phyloP scores from a whole-genome alignment of 1,140 invertebrate genomes.

The Drosophila cardini region DNA sequence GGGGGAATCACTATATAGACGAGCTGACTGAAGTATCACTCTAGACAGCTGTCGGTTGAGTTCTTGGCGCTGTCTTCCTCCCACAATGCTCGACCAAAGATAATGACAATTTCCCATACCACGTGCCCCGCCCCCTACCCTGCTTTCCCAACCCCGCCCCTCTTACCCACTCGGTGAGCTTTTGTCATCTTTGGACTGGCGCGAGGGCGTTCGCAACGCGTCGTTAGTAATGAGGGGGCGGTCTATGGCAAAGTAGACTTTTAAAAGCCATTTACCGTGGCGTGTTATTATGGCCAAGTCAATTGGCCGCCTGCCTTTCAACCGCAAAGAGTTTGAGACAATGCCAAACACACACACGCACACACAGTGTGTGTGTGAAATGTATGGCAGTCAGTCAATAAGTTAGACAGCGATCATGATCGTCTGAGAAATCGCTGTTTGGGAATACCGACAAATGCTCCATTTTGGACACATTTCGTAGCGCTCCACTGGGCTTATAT shows the following conservation, averaged over 20 bases:
- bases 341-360: slow-evolving; percentile 26
- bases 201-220: slow-evolving; percentile 74
- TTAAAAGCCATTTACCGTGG: slow-evolving; percentile 82
- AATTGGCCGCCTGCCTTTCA: slow-evolving; percentile 70
- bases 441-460: slow-evolving; percentile 56
- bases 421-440: slow-evolving; percentile 32
- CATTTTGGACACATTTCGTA: slow-evolving; percentile 24
- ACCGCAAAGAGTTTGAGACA: slow-evolving; percentile 49
- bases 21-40: slow-evolving; percentile 33
- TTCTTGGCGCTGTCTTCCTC: slow-evolving; percentile 15
- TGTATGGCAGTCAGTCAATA: slow-evolving; percentile 81
- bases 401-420: slow-evolving; percentile 69
- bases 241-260: slow-evolving; percentile 76
- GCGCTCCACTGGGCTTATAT: slow-evolving; percentile 65
- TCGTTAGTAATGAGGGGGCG: slow-evolving; percentile 80
- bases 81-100: slow-evolving; percentile 44
- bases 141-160: background rate
- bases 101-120: slow-evolving; percentile 77
- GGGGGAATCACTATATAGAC: slow-evolving; percentile 3
- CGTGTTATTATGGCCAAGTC: slow-evolving; percentile 80
- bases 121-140: background rate
- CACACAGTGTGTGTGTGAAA: slow-evolving; percentile 32
- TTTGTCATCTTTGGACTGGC: slow-evolving; percentile 59
- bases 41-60: slow-evolving; percentile 57
- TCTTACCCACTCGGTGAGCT: slow-evolving; percentile 15